These are phyloP conservation scores for Threskiornis aethiopicus DNA, from an alignment of 2,797 vertebrate genomes.

Conservation along the genomic window DNA sequence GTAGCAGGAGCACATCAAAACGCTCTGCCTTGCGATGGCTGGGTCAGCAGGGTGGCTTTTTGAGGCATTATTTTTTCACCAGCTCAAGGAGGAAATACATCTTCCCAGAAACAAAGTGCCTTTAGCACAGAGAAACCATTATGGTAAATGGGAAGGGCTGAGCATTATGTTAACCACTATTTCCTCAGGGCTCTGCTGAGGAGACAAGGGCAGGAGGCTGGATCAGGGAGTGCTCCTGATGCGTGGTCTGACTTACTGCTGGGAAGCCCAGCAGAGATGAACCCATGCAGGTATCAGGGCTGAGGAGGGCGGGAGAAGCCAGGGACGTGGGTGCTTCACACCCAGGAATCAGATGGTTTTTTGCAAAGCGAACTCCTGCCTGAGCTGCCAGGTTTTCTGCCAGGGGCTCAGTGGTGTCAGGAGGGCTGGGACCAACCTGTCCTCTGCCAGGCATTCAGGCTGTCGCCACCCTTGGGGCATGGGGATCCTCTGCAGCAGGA, in stretches of 20 bases:
- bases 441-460: accelerated
- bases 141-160: neutral
- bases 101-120: constrained; percentile 8
- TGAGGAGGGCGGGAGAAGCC: neutral
- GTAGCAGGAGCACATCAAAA: neutral
- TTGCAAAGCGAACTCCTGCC: neutral
- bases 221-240: neutral
- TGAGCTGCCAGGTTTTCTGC: neutral
- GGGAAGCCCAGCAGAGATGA: neutral
- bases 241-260: neutral
- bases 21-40: accelerated
- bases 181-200: neutral
- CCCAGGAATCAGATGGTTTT: neutral
- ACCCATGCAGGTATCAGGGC: neutral
- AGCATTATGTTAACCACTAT: neutral
- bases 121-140: neutral
- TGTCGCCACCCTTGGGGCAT: neutral
- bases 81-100: neutral
- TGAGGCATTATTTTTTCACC: neutral
- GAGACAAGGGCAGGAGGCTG: neutral
- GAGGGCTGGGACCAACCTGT: neutral
- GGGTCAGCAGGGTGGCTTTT: neutral
- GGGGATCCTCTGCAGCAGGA: neutral
- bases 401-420: neutral
- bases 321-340: accelerated